A percentile compares a stretch with the other conserved stretches of the same genome.
phyloP scores from a whole-genome alignment of 2,888 invertebrate genomes.

The Scaptomyza reducta region DNA sequence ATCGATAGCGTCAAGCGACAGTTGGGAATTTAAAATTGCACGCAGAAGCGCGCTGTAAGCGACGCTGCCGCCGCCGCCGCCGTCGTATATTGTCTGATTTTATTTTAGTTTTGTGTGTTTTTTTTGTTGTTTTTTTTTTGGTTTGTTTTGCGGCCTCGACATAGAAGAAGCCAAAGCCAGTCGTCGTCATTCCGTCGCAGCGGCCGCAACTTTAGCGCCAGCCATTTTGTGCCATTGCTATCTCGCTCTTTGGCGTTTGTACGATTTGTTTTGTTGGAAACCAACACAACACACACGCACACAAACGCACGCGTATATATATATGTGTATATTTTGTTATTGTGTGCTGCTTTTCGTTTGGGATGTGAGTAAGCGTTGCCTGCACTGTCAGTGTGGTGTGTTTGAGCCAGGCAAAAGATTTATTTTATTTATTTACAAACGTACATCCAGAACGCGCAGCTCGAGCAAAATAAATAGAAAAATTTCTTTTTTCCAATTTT shows the following conservation, averaged over 20 bases:
- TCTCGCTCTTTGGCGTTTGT: conserved; percentile 43
- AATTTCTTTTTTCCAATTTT: not conserved
- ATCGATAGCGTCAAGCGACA: conserved; percentile 64
- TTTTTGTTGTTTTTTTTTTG: not conserved
- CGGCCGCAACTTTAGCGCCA: conserved; percentile 47
- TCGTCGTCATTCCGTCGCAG: conserved; percentile 59
- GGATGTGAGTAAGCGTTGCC: conserved; percentile 51
- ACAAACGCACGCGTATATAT: no score
- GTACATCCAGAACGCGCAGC: not conserved
- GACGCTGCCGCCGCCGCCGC: conserved; percentile 49
- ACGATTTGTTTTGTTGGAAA: conserved; percentile 51
- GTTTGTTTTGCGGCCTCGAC: conserved; percentile 72
- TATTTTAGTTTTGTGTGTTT: not conserved
- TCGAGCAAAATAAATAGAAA: not conserved
- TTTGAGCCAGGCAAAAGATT: not conserved
- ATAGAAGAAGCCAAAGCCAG: conserved; percentile 66
- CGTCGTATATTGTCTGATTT: conserved; percentile 18
- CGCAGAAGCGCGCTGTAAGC: conserved; percentile 17
- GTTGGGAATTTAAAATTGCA: conserved; percentile 68
- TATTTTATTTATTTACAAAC: not conserved
- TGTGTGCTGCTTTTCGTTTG: not conserved
- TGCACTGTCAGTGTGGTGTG: conserved; percentile 19
- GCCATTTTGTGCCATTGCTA: conserved; percentile 56
- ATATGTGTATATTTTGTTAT: not conserved
- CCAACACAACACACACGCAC: conserved; percentile 29